Evolutionary conservation across 2,797 vertebrate genomes (phyloP).

Genomic region (Hydrolagus colliei): DNA sequence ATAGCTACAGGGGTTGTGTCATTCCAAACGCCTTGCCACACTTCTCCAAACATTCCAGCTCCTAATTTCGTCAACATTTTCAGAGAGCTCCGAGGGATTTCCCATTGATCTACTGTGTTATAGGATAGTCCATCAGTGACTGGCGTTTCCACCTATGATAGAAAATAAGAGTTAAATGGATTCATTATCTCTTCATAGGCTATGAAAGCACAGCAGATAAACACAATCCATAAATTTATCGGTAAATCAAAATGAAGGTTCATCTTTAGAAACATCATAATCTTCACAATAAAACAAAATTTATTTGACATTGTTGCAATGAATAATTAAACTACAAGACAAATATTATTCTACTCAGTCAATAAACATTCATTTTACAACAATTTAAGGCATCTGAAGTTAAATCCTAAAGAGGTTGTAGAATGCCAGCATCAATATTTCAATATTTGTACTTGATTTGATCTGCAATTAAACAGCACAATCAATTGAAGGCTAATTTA

Average conservation of each 20-base stretch:
- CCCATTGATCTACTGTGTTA: conserved; percentile 89
- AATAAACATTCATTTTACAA: too few relatives aligned
- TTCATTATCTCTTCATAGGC: too few relatives aligned
- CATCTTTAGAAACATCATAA: neutral
- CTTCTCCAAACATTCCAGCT: conserved; percentile 88
- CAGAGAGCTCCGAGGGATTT: conserved; percentile 76
- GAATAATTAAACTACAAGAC: neutral
- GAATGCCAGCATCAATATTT: too few relatives aligned
- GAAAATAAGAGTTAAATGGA: neutral
- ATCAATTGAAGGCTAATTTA: too few relatives aligned
- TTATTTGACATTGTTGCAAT: neutral
- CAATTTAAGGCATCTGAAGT: too few relatives aligned
- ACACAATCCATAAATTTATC: neutral
- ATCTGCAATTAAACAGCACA: too few relatives aligned
- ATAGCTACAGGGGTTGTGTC: conserved; percentile 78
- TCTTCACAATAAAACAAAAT: neutral
- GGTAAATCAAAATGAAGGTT: neutral
- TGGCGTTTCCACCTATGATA: conserved; percentile 53
- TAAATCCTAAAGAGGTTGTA: too few relatives aligned
- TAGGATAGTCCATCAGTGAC: conserved; percentile 75
- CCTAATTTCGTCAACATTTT: conserved; percentile 71
- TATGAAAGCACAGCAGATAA: neutral
- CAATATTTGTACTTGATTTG: too few relatives aligned
- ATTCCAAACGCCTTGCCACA: conserved; percentile 87
- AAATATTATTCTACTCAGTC: neutral